Conservation (phyloP, 2,888 invertebrate genomes). For the Mesorhabditis belari region DNA sequence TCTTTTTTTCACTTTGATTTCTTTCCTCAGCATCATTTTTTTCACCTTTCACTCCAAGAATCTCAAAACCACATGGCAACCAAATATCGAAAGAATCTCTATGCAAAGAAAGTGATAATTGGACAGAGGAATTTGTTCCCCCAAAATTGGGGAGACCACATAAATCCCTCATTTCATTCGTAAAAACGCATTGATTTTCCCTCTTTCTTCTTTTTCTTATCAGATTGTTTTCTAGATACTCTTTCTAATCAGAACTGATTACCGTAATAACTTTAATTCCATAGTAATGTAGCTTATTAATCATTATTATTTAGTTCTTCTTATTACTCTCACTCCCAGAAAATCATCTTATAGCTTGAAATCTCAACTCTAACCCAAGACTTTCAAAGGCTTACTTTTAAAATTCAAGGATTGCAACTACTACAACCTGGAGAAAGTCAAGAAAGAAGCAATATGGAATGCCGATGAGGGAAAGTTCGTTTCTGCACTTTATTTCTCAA, state of each 20-base stretch:
- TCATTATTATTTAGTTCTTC: background rate
- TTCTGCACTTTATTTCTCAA: background rate
- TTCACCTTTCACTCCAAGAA: too few species aligned
- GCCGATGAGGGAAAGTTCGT: constrained; percentile 63
- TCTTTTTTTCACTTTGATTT: too few species aligned
- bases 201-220: too few species aligned
- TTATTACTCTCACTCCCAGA: background rate
- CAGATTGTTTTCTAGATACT: too few species aligned
- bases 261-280: too few species aligned
- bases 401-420: constrained; percentile 31
- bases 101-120: background rate
- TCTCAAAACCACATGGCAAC: too few species aligned
- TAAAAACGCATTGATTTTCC: too few species aligned
- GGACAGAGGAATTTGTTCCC: background rate
- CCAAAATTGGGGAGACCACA: background rate
- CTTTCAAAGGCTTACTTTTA: too few species aligned
- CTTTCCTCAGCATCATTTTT: too few species aligned
- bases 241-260: too few species aligned
- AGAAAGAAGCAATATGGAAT: constrained; percentile 68
- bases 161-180: too few species aligned
- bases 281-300: background rate
- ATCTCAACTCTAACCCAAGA: background rate
- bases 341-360: background rate
- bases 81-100: too few species aligned
- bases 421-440: constrained; percentile 67